A percentile compares a stretch with the other conserved stretches of the same genome.
phyloP scores from a whole-genome alignment of 2,113 vertebrate genomes.

The Nannospalax galili region DNA sequence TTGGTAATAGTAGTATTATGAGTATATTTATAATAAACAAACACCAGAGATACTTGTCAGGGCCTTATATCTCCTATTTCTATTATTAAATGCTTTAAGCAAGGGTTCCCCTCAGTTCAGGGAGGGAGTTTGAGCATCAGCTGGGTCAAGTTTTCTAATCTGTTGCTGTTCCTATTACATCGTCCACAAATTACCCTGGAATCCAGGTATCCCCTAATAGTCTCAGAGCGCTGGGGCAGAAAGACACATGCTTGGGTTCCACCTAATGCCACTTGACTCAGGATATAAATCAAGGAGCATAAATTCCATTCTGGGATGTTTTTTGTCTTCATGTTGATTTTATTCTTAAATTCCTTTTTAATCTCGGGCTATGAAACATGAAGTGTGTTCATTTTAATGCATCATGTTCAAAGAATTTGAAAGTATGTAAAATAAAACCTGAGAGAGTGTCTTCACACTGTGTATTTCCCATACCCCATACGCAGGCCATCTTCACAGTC shows the following conservation, averaged over 20 bases:
- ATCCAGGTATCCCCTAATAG: neutral
- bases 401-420: neutral
- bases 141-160: neutral
- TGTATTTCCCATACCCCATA: neutral
- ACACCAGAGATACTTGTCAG: neutral
- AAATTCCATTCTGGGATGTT: neutral
- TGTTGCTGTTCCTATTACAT: neutral
- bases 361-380: neutral
- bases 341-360: neutral
- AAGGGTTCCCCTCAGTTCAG: neutral
- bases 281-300: neutral
- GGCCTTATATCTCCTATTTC: neutral
- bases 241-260: neutral
- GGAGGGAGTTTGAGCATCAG: neutral
- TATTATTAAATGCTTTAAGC: neutral
- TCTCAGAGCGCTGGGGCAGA: neutral
- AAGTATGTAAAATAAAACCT: neutral
- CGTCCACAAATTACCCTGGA: neutral
- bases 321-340: neutral
- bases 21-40: neutral
- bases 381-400: neutral
- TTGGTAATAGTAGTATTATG: too few relatives aligned
- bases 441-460: accelerated
- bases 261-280: neutral
- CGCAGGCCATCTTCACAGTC: neutral